phyloP scores from a whole-genome alignment of 2,888 invertebrate genomes.

The Metallyticus violacea region DNA sequence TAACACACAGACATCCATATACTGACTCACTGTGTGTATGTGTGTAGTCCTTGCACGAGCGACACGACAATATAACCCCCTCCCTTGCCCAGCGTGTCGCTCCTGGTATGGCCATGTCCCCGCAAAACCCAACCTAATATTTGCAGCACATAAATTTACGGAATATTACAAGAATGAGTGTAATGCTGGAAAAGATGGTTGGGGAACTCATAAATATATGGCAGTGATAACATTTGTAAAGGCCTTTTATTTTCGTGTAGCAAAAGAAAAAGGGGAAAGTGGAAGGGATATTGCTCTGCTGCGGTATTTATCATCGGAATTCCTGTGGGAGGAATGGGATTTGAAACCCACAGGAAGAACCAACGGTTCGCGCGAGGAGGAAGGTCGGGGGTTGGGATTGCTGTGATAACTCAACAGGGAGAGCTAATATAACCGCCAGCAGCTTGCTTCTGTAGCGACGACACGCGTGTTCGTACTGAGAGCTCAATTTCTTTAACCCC shows the following conservation, averaged over 20 bases:
- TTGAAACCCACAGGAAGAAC: conserved; percentile 27
- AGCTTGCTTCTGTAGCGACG: not conserved
- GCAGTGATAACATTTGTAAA: conserved; percentile 51
- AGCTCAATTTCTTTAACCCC: conserved; percentile 11
- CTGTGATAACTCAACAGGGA: conserved; percentile 15
- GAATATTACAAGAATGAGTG: conserved; percentile 53
- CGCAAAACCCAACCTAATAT: conserved; percentile 50
- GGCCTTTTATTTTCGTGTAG: conserved; percentile 47
- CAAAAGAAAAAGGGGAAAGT: conserved; percentile 38
- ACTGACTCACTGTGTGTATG: not conserved
- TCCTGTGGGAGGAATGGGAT: conserved; percentile 33
- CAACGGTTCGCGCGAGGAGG: not conserved
- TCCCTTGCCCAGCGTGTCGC: conserved; percentile 42
- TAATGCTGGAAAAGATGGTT: conserved; percentile 40
- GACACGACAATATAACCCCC: conserved; percentile 29
- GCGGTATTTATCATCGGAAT: conserved; percentile 47
- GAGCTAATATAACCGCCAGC: conserved; percentile 15
- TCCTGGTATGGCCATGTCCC: conserved; percentile 9
- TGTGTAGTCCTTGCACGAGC: conserved; percentile 21
- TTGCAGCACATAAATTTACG: conserved; percentile 55
- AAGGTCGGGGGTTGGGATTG: conserved; percentile 1
- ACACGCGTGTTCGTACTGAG: not conserved
- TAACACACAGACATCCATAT: conserved; percentile 34
- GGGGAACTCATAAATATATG: conserved; percentile 48
- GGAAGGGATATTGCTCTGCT: conserved; percentile 43